These are phyloP conservation scores for Tursiops truncatus DNA, from an alignment of 2,113 vertebrate species.

Conservation along the genomic window DNA sequence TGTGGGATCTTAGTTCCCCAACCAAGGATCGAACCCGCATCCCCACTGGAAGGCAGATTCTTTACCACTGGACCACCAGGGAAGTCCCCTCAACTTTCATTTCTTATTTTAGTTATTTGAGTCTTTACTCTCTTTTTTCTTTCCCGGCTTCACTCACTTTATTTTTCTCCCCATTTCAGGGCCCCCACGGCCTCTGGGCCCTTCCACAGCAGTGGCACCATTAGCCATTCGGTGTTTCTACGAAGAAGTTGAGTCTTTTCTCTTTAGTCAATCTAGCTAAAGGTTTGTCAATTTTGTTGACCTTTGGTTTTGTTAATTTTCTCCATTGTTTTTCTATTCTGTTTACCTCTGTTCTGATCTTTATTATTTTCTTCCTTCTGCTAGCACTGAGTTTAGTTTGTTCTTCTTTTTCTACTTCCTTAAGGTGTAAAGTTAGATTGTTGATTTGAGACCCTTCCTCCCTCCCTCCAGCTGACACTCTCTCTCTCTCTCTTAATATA, in stretches of 20 bases:
- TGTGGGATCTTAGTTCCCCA: background rate
- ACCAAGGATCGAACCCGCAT: no score
- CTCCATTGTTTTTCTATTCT: background rate
- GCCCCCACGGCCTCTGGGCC: constrained; percentile 74
- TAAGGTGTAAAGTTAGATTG: background rate
- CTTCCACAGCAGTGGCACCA: constrained; percentile 95
- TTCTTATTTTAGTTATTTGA: background rate
- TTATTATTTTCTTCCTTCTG: background rate
- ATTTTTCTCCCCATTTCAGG: constrained; percentile 63
- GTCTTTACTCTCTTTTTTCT: background rate
- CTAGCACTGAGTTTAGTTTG: no score
- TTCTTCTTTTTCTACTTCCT: background rate
- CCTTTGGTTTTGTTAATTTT: background rate
- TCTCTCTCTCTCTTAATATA: background rate
- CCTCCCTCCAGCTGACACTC: no score
- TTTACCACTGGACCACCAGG: no score
- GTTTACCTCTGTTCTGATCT: background rate
- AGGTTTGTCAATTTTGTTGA: background rate
- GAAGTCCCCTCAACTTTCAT: no score
- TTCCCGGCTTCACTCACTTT: no score
- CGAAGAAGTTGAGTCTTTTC: background rate
- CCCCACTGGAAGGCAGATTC: no score
- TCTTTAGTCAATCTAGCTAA: background rate
- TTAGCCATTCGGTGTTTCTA: constrained; percentile 94
- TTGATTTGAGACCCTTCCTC: background rate